Evolutionary conservation across 2,797 vertebrate species (phyloP), one percentile per base, ranked within the genome.

Genomic region (Pteronotus mesoamericanus): DNA sequence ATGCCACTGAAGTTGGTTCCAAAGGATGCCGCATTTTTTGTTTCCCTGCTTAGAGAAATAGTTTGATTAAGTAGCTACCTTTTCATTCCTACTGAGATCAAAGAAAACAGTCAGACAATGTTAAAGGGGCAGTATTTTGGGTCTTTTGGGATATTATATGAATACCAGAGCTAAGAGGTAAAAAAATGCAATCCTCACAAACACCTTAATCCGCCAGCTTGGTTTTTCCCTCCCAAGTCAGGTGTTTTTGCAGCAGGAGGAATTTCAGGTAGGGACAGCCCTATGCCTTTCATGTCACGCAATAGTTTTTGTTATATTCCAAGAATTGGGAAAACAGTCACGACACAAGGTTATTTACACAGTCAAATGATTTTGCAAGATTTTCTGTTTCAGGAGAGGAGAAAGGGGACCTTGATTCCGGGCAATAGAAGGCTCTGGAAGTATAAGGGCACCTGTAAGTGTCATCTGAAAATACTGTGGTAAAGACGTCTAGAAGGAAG

Each of bases 1-100:
- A 51, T 32, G 72, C 12, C 75, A 87, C 9, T 75, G 16, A 88
- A 59, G 93, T 90, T 78, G 42, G 14, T 72, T 92, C 91, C 42
- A 48, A 87, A 91, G 94, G 59, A 91, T 18, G 37, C 0, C 51
- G 57, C 12, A 9, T 77, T 89, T 57, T 75, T 91, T 39, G 75
- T 88, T 75, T 93, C 55, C 37, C 34, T 75, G 18, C 83, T 86
- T 37, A 57, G 19, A 80, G 46, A 84, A 85, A 79, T 39, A 92
- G 46, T n/a, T 68, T 80, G 42, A 14, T 89, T 89, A 94, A 71
- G n/a, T 39, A 82, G 68, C 22, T 78, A 74, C 39, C 9, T 86
- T 83, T 93, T 72, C n/a, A 53, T 86, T 94, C 91, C 53, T 92
- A 88, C 89, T 51, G 83, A 86, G 37, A 86, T 46, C 34, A 57